A percentile compares a stretch with the other conserved stretches of the same genome.
These are phyloP conservation scores for Plemyria rubiginata DNA, from an alignment of 2,888 invertebrate species.

Conservation along the genomic window DNA sequence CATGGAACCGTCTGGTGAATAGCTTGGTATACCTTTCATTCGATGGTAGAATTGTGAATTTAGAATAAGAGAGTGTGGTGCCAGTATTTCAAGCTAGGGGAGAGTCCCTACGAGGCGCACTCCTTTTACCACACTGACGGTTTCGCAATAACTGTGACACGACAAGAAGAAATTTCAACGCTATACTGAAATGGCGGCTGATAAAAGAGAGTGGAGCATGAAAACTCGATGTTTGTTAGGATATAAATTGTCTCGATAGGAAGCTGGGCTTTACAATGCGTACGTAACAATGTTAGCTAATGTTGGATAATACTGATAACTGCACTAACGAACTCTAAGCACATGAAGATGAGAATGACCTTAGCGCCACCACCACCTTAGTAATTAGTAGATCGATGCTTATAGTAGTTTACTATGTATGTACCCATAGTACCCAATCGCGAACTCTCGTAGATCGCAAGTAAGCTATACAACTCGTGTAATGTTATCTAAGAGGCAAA, in stretches of 20 bases:
- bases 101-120: too few relatives aligned
- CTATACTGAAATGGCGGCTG: too few relatives aligned
- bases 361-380: slow-evolving; percentile 6
- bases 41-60: background rate
- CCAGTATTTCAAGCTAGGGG: background rate
- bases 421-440: too few relatives aligned
- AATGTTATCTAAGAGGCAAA: slow-evolving; percentile 18
- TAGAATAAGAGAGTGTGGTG: background rate
- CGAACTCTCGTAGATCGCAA: background rate
- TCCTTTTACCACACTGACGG: too few relatives aligned
- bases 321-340: slow-evolving; percentile 17
- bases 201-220: too few relatives aligned
- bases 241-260: too few relatives aligned
- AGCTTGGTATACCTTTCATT: background rate
- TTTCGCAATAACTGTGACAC: too few relatives aligned
- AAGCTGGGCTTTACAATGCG: background rate
- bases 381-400: slow-evolving; percentile 5
- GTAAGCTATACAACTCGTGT: slow-evolving; percentile 9
- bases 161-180: too few relatives aligned
- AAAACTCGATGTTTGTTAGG: too few relatives aligned
- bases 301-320: slow-evolving; percentile 18
- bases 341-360: slow-evolving; percentile 20
- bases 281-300: slow-evolving; percentile 8
- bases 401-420: slow-evolving; percentile 5
- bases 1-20: background rate